These are phyloP conservation scores for Lasius fuliginosus DNA, from an alignment of 2,888 invertebrate genomes.

Conservation along the genomic window DNA sequence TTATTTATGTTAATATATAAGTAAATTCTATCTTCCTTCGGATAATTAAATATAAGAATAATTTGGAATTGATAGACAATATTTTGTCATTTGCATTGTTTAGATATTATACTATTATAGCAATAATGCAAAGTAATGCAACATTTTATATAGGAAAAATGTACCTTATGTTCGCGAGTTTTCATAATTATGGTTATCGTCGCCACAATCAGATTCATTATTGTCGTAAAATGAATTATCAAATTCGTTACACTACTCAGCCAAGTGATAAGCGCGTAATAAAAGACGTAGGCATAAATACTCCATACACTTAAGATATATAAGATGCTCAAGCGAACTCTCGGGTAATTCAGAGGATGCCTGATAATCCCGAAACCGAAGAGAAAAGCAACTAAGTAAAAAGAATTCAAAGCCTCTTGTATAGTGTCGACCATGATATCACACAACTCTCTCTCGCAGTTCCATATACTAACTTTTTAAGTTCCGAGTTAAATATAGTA, in stretches of 20 bases:
- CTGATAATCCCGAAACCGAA: constrained; percentile 4
- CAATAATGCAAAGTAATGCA: too few relatives aligned
- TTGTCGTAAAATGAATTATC: background rate
- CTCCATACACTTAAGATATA: constrained; percentile 3
- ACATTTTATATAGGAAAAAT: background rate
- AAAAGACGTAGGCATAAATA: background rate
- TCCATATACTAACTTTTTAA: background rate
- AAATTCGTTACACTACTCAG: background rate
- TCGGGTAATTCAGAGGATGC: background rate
- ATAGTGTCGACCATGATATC: background rate
- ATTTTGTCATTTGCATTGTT: background rate
- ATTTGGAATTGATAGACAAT: background rate
- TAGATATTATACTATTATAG: background rate
- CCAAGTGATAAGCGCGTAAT: background rate
- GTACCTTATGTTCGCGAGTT: background rate
- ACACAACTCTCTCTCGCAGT: background rate
- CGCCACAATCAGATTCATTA: background rate
- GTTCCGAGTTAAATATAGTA: background rate
- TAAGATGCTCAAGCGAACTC: too few relatives aligned
- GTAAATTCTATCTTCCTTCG: background rate
- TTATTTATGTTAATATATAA: background rate
- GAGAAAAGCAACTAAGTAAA: background rate
- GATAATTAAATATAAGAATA: background rate
- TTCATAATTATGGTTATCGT: background rate
- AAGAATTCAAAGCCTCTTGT: background rate